A percentile compares a stretch with the other conserved stretches of the same genome.
Conservation (phyloP, 2,888 invertebrate species). For the Eumacrocentrus americanus region DNA sequence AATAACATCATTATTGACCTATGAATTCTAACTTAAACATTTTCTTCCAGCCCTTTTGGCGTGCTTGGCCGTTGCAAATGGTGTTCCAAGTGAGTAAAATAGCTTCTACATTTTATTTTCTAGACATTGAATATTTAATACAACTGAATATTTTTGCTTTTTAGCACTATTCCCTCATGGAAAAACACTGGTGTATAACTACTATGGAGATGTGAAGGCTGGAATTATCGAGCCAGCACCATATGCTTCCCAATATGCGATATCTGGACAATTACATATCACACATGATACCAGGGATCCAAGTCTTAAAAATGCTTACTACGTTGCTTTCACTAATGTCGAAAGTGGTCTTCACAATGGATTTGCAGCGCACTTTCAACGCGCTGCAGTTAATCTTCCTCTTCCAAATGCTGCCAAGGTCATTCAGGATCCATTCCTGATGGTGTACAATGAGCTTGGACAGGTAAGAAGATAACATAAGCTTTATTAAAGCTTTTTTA, state of each 20-base stretch:
- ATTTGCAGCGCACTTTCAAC: slow-evolving; percentile 29
- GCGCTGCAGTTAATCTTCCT: slow-evolving; percentile 28
- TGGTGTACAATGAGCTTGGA: slow-evolving; percentile 43
- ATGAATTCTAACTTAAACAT: too few species aligned
- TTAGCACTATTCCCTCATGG: slow-evolving; percentile 60
- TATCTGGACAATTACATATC: slow-evolving; percentile 55
- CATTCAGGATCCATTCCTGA: slow-evolving; percentile 46
- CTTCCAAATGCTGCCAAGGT: slow-evolving; percentile 37
- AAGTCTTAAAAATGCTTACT: slow-evolving; percentile 44
- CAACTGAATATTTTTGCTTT: neutral
- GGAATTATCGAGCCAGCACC: slow-evolving; percentile 53
- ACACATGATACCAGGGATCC: slow-evolving; percentile 43
- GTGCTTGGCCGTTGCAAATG: neutral
- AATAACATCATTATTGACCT: too few species aligned
- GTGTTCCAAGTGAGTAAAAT: neutral
- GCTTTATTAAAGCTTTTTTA: neutral
- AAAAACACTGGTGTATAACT: slow-evolving; percentile 61
- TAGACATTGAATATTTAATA: neutral
- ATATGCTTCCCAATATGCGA: slow-evolving; percentile 53
- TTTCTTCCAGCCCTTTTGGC: neutral
- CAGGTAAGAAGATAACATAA: slow-evolving; percentile 36
- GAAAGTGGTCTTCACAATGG: slow-evolving; percentile 56
- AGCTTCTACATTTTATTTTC: neutral
- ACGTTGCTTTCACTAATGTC: slow-evolving; percentile 50
- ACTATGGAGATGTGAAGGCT: slow-evolving; percentile 56